phyloP scores from a whole-genome alignment of 2,797 vertebrate species.

The Salarias fasciatus region DNA sequence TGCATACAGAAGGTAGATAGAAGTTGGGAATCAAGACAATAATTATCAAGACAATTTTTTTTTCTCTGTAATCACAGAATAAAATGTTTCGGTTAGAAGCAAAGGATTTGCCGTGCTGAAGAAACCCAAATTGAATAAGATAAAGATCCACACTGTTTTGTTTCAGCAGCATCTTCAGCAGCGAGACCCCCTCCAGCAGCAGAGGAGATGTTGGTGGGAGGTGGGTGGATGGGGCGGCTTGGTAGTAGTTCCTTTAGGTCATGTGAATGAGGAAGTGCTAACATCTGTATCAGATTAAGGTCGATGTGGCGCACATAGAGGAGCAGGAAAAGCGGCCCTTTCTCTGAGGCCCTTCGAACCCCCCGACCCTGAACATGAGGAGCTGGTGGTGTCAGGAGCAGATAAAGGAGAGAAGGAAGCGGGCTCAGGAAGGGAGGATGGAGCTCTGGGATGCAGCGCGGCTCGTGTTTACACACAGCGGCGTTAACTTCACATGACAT shows the following conservation, averaged over 20 bases:
- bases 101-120: too few relatives aligned
- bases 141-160: too few relatives aligned
- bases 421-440: slow-evolving; percentile 43
- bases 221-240: slow-evolving; percentile 30
- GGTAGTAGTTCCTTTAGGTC: slow-evolving; percentile 72
- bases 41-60: too few relatives aligned
- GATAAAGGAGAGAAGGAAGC: slow-evolving; percentile 39
- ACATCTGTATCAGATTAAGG: slow-evolving; percentile 83
- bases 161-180: too few relatives aligned
- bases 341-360: slow-evolving; percentile 39
- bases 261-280: slow-evolving; percentile 82
- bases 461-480: slow-evolving; percentile 57
- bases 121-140: too few relatives aligned
- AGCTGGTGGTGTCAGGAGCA: slow-evolving; percentile 28
- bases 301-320: slow-evolving; percentile 25
- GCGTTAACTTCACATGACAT: slow-evolving; percentile 71
- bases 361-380: slow-evolving; percentile 46
- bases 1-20: too few relatives aligned
- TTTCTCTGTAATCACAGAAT: too few relatives aligned
- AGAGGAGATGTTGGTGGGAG: neutral
- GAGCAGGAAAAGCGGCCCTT: slow-evolving; percentile 29
- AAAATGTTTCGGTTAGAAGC: too few relatives aligned
- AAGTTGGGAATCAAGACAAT: too few relatives aligned
- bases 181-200: neutral
- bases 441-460: slow-evolving; percentile 49